Conservation (phyloP, 1,140 invertebrate species). For the Druon quercuslanigerum region DNA sequence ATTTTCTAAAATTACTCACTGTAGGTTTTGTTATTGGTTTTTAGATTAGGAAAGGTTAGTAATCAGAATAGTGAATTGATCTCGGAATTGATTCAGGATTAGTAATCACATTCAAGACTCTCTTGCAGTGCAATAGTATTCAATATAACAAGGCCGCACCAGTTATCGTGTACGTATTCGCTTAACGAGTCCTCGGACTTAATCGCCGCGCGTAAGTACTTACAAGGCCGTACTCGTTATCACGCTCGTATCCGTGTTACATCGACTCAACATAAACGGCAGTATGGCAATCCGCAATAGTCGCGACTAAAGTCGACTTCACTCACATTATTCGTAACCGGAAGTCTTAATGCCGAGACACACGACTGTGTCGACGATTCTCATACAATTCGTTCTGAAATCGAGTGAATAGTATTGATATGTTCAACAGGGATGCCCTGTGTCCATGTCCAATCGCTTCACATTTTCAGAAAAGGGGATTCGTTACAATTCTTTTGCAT, state of each 20-base stretch:
- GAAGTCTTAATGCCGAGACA: not conserved
- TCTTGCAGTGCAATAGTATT: not conserved
- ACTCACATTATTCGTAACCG: not conserved
- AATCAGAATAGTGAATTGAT: too few relatives aligned
- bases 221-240: constrained; percentile 56
- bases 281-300: constrained; percentile 23
- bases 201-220: constrained; percentile 53
- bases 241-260: constrained; percentile 52
- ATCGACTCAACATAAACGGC: constrained; percentile 41
- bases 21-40: too few relatives aligned
- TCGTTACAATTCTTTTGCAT: too few relatives aligned
- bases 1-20: too few relatives aligned
- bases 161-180: constrained; percentile 45
- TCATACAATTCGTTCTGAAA: not conserved
- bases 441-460: too few relatives aligned
- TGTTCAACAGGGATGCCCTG: too few relatives aligned
- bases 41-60: too few relatives aligned
- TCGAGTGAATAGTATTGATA: not conserved
- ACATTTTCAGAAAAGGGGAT: too few relatives aligned
- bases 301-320: constrained; percentile 23
- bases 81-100: too few relatives aligned
- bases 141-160: constrained; percentile 45
- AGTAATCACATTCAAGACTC: not conserved
- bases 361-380: not conserved
- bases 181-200: constrained; percentile 60